Evolutionary conservation across 2,888 invertebrate genomes (phyloP), one percentile per base, ranked within the genome.

Genomic region (Ectobius pallidus): DNA sequence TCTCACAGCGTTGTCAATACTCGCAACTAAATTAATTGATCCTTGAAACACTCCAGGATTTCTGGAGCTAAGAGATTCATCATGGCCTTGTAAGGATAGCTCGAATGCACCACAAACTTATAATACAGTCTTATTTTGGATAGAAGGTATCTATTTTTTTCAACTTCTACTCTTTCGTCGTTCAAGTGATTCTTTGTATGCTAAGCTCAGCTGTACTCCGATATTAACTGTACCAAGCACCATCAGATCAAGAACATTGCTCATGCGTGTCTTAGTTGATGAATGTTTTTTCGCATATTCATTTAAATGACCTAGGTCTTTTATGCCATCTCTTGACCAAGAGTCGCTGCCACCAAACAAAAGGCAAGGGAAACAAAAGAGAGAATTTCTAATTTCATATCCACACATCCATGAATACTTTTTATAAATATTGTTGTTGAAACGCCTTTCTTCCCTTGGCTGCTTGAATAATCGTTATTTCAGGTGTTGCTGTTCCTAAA

Each of bases 361-460:
- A n/a, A n/a, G n/a, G n/a, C n/a, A n/a, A n/a, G n/a, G n/a, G n/a
- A n/a, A n/a, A n/a, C n/a, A n/a, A n/a, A n/a, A n/a, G n/a, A n/a
- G n/a, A n/a, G n/a, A n/a, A n/a, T n/a, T n/a, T n/a, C n/a, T n/a
- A n/a, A n/a, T n/a, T n/a, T n/a, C n/a, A n/a, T n/a, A n/a, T n/a
- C 49, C 49, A 49, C n/a, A 18, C 16, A 49, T 49, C 49, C 16
- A 14, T 49, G 49, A n/a, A 49, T 49, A 18, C n/a, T 14, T 49
- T n/a, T 4, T n/a, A 18, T 49, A 49, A 49, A 18, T n/a, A 49
- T 18, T n/a, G n/a, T 6, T 49, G n/a, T 39, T 6, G 14, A 39
- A 39, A 39, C 39, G 20, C 49, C 20, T 49, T 49, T 49, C 49
- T 49, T n/a, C 49, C 49, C 49, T 49, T 49, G 49, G 11, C 49